These are phyloP conservation scores for Apamea epomidion DNA, from an alignment of 2,888 invertebrate species.

Conservation along the genomic window DNA sequence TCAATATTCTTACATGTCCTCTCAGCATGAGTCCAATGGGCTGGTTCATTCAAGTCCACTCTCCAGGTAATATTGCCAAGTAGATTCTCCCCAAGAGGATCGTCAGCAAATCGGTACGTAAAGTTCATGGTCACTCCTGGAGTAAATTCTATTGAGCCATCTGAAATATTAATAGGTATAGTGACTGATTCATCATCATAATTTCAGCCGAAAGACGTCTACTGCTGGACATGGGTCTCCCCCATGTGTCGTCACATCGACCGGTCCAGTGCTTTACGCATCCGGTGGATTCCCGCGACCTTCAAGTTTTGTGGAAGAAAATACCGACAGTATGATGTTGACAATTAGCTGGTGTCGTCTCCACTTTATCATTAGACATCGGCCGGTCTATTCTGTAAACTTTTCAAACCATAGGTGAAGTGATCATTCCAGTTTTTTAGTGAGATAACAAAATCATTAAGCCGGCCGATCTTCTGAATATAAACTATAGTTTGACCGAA, in stretches of 20 bases:
- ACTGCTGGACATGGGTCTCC: too few relatives aligned
- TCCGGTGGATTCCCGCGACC: neutral
- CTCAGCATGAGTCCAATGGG: slow-evolving; percentile 97
- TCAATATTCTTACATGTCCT: slow-evolving; percentile 91
- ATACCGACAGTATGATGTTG: neutral
- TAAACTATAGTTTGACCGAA: too few relatives aligned
- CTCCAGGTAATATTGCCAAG: slow-evolving; percentile 97
- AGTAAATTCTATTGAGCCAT: slow-evolving; percentile 84
- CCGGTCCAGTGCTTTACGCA: neutral
- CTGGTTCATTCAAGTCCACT: slow-evolving; percentile 93
- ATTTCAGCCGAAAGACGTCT: neutral
- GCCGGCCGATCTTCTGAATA: neutral
- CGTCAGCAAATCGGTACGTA: slow-evolving; percentile 96
- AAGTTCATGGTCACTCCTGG: slow-evolving; percentile 96
- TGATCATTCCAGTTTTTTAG: neutral
- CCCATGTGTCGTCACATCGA: neutral
- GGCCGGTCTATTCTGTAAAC: too few relatives aligned
- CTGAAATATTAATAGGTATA: slow-evolving; percentile 66
- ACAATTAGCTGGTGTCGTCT: neutral
- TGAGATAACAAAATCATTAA: neutral
- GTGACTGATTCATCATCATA: neutral
- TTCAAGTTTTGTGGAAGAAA: neutral
- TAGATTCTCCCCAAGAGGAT: slow-evolving; percentile 94
- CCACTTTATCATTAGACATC: neutral
- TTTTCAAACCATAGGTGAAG: too few relatives aligned